Evolutionary conservation across 2,888 invertebrate species (phyloP), one percentile per base, ranked within the genome.

Genomic region (Seira musarum): DNA sequence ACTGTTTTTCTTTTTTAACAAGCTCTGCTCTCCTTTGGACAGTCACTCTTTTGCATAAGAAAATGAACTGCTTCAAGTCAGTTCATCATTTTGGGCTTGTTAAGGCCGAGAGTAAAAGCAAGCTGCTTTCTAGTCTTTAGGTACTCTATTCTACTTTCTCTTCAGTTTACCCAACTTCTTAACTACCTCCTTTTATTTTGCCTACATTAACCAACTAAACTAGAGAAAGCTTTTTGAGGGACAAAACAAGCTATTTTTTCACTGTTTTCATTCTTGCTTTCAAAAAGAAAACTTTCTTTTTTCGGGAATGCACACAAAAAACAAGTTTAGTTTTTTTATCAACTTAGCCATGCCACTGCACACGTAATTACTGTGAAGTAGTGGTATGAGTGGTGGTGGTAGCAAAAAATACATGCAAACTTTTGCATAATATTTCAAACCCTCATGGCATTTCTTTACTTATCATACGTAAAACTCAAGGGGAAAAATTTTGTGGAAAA

Each of bases 141-240:
- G 30, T 30, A 30, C 30, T 8, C 30, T 5, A 2, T 30, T 30
- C 30, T 30, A 8, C 30, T 30, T n/a, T n/a, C 25, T 53, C 22
- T 69, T 15, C 17, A 69, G 69, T 69, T 69, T 69, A 60, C 69
- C 25, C 69, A 69, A 69, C 60, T 69, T 69, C 60, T 69, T 69
- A 69, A 60, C 69, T 69, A 60, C 30, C 60, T 57, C 30, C 49
- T 68, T 30, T 53, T 53, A 53, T 53, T 53, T 53, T 53, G n/a
- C 49, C n/a, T 68, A 25, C 68, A 68, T 46, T 67, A 67, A 46
- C 35, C 49, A 53, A 53, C 53, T 13, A 67, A 19, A 21, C 19
- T 53, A 17, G 53, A 53, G 17, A 53, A 53, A 53, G 53, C 53
- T 53, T 13, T 53, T n/a, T 17, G 22, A 67, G 35, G 25, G 30